A percentile compares a stretch with the other conserved stretches of the same genome.
Evolutionary conservation across 2,888 invertebrate genomes (phyloP).

Genomic region (Camptogramma bilineatum): DNA sequence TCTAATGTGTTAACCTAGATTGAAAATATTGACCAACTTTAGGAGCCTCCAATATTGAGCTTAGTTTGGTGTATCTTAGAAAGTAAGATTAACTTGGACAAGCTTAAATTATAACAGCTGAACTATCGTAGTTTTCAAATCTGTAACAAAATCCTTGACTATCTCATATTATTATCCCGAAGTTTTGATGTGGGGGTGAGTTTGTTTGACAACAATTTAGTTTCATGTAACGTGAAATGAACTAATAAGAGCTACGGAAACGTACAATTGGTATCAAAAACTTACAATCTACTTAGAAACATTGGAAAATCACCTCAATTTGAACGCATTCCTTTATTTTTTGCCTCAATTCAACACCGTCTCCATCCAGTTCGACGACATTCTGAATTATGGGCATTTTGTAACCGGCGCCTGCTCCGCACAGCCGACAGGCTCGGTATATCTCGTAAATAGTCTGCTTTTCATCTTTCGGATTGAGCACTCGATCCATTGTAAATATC

Average conservation of each 20-base stretch:
- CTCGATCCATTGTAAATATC: conserved; percentile 61
- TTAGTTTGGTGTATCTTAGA: no score
- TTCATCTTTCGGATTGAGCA: conserved; percentile 54
- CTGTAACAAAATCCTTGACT: no score
- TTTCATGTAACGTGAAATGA: neutral
- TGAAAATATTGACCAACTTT: no score
- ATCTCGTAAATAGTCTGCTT: conserved; percentile 75
- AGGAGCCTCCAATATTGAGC: no score
- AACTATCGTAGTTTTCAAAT: no score
- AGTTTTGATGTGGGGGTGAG: conserved; percentile 1
- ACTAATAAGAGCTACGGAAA: neutral
- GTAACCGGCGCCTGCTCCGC: conserved; percentile 80
- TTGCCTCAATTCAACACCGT: conserved; percentile 66
- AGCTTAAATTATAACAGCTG: no score
- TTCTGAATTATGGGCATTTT: conserved; percentile 82
- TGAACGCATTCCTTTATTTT: conserved; percentile 80
- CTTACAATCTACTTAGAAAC: neutral
- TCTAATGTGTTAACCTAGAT: no score
- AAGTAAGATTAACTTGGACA: no score
- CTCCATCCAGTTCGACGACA: conserved; percentile 61
- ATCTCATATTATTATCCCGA: no score
- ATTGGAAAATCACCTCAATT: conserved; percentile 67
- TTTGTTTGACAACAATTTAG: conserved; percentile 6
- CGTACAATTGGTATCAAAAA: no score
- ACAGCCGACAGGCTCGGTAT: conserved; percentile 78